Evolutionary conservation across 2,113 vertebrate species (phyloP), one percentile per base, ranked within the genome.

Genomic region (Anseranas semipalmata): DNA sequence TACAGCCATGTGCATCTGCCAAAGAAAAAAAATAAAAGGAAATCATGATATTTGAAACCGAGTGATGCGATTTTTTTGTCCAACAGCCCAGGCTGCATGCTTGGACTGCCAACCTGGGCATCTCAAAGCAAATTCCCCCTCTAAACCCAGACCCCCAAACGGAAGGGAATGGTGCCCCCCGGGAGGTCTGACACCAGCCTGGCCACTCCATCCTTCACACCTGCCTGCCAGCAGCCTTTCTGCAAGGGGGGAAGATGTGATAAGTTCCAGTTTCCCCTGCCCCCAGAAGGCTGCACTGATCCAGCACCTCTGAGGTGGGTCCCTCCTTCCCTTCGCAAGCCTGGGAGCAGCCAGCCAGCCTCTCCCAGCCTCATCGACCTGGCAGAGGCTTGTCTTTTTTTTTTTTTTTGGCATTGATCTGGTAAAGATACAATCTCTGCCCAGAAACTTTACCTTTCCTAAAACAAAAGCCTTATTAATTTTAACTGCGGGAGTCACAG

Each of bases 401-500:
- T 80, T 58, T 41, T 4, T 59, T 80, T 81, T 75, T 58, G 9
- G 60, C 22, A 24, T 33, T 35, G 60, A 83, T 86, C 22, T 74
- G 56, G 30, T 16, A 71, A 86, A 92, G 95, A 97, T 96, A 92
- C 77, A 43, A 93, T 94, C 95, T 96, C 71, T 85, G 66, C 70
- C 48, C 52, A 65, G 65, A 81, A 90, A 75, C 56, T 13, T 68
- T 8, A 71, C 76, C 73, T 89, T 39, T 58, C 45, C 12, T 58
- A 28, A 87, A 89, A 95, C 94, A 97, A 96, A 96, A 95, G 89
- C 66, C 46, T 68, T n/a, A 60, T 91, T 95, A 25, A 66, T 75
- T 83, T 52, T 15, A 56, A 45, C 56, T 25, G 33, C 17, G 50
- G 62, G 56, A 83, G 73, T 20, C 41, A 25, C 62, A 43, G 20